Conservation (phyloP, 2,113 vertebrate species). For the Danionella cerebrum region DNA sequence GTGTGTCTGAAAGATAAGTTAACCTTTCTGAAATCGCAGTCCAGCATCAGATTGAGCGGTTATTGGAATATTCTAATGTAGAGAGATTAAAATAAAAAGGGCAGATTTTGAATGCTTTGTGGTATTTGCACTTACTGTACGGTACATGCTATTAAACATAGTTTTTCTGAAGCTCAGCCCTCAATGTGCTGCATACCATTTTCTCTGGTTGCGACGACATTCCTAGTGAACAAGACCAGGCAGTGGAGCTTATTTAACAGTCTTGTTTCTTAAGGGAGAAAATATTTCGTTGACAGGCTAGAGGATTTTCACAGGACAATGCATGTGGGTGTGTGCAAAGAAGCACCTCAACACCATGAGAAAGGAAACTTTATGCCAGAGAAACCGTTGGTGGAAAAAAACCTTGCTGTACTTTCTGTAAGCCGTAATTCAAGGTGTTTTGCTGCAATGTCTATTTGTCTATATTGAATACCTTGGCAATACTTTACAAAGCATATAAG, state of each 20-base stretch:
- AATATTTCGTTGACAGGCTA: constrained; percentile 44
- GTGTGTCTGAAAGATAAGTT: constrained; percentile 73
- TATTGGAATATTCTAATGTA: constrained; percentile 74
- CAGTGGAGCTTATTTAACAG: constrained; percentile 46
- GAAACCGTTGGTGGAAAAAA: constrained; percentile 5
- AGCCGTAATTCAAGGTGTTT: no score
- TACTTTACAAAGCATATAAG: no score
- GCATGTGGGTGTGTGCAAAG: constrained; percentile 14
- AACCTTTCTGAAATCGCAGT: constrained; percentile 86
- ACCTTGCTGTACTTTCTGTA: no score
- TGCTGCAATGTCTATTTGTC: no score
- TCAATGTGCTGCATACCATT: constrained; percentile 30
- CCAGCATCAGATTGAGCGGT: constrained; percentile 73
- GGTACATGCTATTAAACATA: constrained; percentile 42
- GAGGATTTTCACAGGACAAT: constrained; percentile 38
- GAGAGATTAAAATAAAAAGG: constrained; percentile 71
- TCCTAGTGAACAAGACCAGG: constrained; percentile 56
- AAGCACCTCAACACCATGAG: neutral
- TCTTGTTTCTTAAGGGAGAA: constrained; percentile 42
- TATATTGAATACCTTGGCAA: no score
- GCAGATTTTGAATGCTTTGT: constrained; percentile 46
- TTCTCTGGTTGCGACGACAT: constrained; percentile 46
- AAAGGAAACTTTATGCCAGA: constrained; percentile 2
- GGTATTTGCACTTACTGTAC: constrained; percentile 54
- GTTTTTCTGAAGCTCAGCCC: constrained; percentile 12